Percentiles rank a stretch among this genome's conserved stretches.
Evolutionary conservation across 2,797 vertebrate species (phyloP).

Genomic region (Rhodeus uyekii): DNA sequence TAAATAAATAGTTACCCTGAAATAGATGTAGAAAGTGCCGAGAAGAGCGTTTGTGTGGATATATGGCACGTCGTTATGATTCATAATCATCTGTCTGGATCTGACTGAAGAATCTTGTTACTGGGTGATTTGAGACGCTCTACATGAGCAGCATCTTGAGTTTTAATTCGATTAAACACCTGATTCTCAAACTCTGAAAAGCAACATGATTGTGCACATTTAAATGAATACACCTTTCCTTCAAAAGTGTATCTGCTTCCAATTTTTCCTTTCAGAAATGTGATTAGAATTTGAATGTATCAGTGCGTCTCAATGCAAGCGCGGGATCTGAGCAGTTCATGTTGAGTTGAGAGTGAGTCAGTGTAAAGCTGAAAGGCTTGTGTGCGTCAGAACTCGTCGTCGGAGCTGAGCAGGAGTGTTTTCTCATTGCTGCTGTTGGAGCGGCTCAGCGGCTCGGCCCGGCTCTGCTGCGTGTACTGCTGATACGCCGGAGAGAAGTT

Average conservation of each 20-base stretch:
- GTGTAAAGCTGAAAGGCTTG: no score
- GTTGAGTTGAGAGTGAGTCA: no score
- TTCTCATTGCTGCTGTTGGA: constrained; percentile 86
- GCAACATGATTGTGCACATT: not conserved
- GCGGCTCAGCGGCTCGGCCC: constrained; percentile 68
- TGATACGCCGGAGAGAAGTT: constrained; percentile 99
- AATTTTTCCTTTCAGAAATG: not conserved
- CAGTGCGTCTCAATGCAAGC: not conserved
- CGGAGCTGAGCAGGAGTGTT: constrained; percentile 94
- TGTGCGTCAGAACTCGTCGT: constrained; percentile 87
- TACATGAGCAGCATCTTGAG: not conserved
- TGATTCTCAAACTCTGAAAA: not conserved
- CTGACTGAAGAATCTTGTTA: no score
- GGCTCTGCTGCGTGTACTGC: constrained; percentile 97
- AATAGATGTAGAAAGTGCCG: not conserved
- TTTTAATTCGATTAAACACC: not conserved
- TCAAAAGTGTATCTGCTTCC: no score
- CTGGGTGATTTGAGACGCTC: not conserved
- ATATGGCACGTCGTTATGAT: not conserved
- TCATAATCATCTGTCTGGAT: not conserved
- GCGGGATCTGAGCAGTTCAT: no score
- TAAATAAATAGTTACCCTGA: not conserved
- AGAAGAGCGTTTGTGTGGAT: not conserved
- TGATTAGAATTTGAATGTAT: not conserved
- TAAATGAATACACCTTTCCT: no score